Evolutionary conservation across 2,797 vertebrate species (phyloP).

Genomic region (Nothura maculosa): DNA sequence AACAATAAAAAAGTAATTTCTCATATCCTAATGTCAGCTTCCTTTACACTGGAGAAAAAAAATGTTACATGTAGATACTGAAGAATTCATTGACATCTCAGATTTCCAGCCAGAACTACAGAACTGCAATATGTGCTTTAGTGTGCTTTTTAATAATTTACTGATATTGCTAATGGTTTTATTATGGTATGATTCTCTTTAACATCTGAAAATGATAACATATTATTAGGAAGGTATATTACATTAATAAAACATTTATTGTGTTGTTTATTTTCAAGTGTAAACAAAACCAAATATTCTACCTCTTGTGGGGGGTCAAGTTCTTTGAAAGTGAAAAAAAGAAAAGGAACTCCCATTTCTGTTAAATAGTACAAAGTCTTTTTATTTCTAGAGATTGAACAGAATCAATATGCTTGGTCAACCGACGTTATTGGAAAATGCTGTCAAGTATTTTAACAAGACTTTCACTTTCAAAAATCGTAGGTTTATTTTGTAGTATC

Average conservation of each 20-base stretch:
- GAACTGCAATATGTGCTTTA: neutral
- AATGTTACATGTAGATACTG: neutral
- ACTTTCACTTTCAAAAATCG: constrained; percentile 5
- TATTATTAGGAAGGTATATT: neutral
- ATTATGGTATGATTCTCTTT: neutral
- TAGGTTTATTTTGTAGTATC: neutral
- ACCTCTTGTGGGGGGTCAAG: neutral
- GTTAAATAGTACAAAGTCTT: neutral
- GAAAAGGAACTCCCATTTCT: neutral
- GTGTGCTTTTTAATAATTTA: neutral
- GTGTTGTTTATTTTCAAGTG: neutral
- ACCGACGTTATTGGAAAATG: neutral
- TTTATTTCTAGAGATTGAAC: neutral
- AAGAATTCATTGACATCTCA: neutral
- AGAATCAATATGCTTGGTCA: neutral
- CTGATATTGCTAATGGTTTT: neutral
- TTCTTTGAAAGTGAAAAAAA: neutral
- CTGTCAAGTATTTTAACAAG: neutral
- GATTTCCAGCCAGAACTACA: neutral
- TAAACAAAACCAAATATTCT: neutral
- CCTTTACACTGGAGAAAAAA: neutral
- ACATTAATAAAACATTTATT: neutral
- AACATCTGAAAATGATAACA: neutral
- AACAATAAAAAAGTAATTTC: neutral
- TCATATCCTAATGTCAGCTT: neutral